phyloP scores from a whole-genome alignment of 2,113 vertebrate species.

The Marmota monax region DNA sequence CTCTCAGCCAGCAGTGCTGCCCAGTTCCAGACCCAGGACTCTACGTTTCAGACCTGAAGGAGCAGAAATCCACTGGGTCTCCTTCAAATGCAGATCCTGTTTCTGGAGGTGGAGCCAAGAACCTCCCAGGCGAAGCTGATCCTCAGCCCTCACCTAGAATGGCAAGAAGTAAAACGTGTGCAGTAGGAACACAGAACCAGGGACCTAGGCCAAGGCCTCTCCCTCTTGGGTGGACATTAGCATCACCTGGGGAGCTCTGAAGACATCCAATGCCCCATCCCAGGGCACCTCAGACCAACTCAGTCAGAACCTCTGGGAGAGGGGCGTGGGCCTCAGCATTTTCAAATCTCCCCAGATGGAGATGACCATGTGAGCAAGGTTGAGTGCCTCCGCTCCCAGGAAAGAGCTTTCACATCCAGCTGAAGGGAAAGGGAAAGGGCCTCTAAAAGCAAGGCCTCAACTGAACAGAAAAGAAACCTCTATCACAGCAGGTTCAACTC shows the following conservation, averaged over 20 bases:
- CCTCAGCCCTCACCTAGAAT: background rate
- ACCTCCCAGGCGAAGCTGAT: background rate
- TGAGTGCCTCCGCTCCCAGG: background rate
- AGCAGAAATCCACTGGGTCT: background rate
- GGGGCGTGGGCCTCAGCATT: background rate
- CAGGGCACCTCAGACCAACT: background rate
- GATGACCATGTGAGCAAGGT: background rate
- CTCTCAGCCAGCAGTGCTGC: background rate
- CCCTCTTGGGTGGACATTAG: background rate
- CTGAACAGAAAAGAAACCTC: background rate
- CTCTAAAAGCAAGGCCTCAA: background rate
- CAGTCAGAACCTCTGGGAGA: background rate
- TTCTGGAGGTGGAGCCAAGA: background rate
- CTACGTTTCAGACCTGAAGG: background rate
- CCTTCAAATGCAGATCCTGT: background rate
- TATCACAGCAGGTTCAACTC: background rate
- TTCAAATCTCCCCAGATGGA: background rate
- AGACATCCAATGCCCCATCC: fast-evolving
- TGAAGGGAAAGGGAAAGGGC: background rate
- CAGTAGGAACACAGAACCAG: no score
- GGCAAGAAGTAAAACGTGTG: background rate
- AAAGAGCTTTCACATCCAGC: background rate
- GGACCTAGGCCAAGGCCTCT: background rate
- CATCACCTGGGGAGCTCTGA: background rate
- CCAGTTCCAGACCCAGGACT: background rate